Evolutionary conservation across 2,888 invertebrate genomes (phyloP), one percentile per base, ranked within the genome.

Genomic region (Rambutsinella grinnellia): DNA sequence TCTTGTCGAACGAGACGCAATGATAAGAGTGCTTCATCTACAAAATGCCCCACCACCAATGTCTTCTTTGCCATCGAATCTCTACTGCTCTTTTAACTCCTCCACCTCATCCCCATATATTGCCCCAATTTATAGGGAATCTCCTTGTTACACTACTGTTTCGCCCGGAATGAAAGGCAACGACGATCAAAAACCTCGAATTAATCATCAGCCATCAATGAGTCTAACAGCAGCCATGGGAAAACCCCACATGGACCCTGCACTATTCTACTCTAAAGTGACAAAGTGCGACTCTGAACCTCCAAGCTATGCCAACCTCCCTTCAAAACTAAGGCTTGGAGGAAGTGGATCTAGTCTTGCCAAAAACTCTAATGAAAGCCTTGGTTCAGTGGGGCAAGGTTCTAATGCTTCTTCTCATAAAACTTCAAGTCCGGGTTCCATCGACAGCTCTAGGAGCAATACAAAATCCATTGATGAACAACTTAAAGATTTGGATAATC

Each of bases 1-100:
- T 85, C 90, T 96, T 70, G 94, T 94, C 0, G 95, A 96, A 86
- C 91, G 93, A 71, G 95, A 96, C 86, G 95, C 95, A 0, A 94
- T 96, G 93, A 94, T 96, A 84, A 91, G 93, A 84, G 94, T 95
- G 23, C 89, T 95, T 51, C 94, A 95, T 87, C 58, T 76, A 19
- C 81, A 81, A 80, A 79, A 77, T 69, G 71, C 76, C 10, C 79
- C 79, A 57, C 80, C 69, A 69, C 69, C 79, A 1, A 24, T 76
- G 49, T 76, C 79, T 8, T 81, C 80, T 24, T 28, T 79, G 28
- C 78, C 78, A 49, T 71, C 78, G 57, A 67, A 78, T 78, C 72
- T 78, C 58, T 78, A 78, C 54, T 67, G 79, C 5, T 79, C 81
- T 5, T 81, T 78, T 49, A 78, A 80, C 57, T 82, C 81, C n/a